Conservation (phyloP, 2,797 vertebrate genomes). For the Sebastes kiyomatsui region DNA sequence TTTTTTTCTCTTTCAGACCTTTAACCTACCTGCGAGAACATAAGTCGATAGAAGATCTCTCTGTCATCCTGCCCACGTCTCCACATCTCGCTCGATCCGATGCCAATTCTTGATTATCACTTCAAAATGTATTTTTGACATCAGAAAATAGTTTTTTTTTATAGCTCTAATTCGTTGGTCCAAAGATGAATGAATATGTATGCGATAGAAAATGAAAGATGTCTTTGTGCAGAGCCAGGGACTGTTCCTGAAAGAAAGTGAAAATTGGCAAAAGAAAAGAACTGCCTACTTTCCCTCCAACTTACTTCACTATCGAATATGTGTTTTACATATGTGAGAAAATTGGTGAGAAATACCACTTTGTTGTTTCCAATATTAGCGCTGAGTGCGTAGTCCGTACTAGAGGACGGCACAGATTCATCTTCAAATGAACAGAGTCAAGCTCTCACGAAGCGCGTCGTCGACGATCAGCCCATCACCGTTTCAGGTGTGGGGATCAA, state of each 20-base stretch:
- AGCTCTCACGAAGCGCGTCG: background rate
- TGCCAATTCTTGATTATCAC: constrained; percentile 16
- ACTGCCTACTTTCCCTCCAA: constrained; percentile 29
- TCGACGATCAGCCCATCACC: constrained; percentile 1
- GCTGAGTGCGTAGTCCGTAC: background rate
- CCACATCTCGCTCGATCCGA: constrained; percentile 9
- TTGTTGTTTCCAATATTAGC: constrained; percentile 2
- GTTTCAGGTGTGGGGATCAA: constrained; percentile 19
- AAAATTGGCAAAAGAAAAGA: constrained; percentile 42
- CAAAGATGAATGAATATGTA: constrained; percentile 21
- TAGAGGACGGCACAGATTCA: constrained; percentile 8
- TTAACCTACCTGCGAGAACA: background rate
- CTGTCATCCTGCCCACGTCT: constrained; percentile 19
- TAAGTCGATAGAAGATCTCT: constrained; percentile 5
- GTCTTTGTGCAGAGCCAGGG: constrained; percentile 35
- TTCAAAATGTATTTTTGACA: constrained; percentile 32
- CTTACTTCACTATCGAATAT: constrained; percentile 19
- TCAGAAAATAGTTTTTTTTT: constrained; percentile 9
- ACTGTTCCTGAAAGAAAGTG: constrained; percentile 33
- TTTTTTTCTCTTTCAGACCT: background rate
- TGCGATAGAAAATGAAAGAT: constrained; percentile 19
- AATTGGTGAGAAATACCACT: constrained; percentile 41
- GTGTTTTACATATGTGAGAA: constrained; percentile 44
- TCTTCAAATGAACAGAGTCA: background rate
- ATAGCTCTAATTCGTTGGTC: background rate